Evolutionary conservation across 1,140 invertebrate genomes (phyloP).

Genomic region (Anastatus disparis): DNA sequence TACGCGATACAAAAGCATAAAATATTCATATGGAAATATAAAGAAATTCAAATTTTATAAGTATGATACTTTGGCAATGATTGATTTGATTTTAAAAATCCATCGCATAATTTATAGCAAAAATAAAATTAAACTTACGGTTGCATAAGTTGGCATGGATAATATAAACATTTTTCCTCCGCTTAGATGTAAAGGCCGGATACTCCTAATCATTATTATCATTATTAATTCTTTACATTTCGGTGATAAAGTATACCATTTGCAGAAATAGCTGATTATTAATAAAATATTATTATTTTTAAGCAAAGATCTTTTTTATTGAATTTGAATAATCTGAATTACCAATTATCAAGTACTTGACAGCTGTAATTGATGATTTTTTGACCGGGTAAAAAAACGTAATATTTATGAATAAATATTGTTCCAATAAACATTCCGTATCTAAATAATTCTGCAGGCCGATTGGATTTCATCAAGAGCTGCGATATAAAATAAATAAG

Average conservation of each 20-base stretch:
- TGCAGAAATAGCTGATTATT: neutral
- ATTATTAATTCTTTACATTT: neutral
- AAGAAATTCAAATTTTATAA: too few species aligned
- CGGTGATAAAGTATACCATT: constrained; percentile 6
- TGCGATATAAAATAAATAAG: too few species aligned
- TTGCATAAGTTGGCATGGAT: neutral
- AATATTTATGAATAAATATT: constrained; percentile 11
- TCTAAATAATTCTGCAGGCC: neutral
- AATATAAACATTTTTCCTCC: constrained; percentile 15
- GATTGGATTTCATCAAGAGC: too few species aligned
- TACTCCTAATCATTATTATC: neutral
- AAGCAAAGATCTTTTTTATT: neutral
- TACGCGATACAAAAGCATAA: too few species aligned
- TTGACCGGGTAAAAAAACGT: constrained; percentile 6
- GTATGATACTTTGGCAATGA: too few species aligned
- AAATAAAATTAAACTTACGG: neutral
- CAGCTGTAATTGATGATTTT: constrained; percentile 7
- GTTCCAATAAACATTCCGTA: neutral
- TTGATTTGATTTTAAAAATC: neutral
- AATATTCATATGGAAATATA: too few species aligned
- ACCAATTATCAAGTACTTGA: neutral
- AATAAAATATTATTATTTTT: too few species aligned
- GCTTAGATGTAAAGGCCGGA: neutral
- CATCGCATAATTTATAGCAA: too few species aligned
- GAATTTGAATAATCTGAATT: neutral